Base-by-base conservation (phyloP, 2,113 vertebrate species). In the Cyrtonyx montezumae region DNA sequence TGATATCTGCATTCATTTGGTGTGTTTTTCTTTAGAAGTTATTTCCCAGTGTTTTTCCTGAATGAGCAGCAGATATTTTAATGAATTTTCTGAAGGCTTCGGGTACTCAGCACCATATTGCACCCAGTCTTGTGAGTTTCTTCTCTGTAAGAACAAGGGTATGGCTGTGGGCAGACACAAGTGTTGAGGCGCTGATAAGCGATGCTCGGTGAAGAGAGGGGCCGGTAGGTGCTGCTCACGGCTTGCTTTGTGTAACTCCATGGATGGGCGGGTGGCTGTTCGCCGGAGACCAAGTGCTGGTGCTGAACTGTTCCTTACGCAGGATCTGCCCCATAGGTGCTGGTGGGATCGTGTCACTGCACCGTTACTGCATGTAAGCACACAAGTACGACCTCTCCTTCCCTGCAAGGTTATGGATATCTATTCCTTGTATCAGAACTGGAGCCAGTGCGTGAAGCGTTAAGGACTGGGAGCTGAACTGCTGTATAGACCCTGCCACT, bases 301-400 rank as follows among this genome's bases (percentile, higher is more conserved):
- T 20, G n/a, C 71, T 18, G n/a, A 53, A 8, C 40, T 28, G 1
- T 1, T 18, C 5, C 1, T 45, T 21, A 8, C 8, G 36, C 6
- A 14, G 2, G 9, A 4, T 8, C 26, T 1, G 7, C 7, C 9
- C 21, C 5, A 0, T 1, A 12, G 6, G 26, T 43, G 55, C 15
- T 32, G n/a, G 68, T 42, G 40, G 8, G 55, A 58, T 21, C 4
- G 20, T 17, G 49, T n/a, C 10, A 20, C n/a, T 6, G 37, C 22
- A 14, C 28, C 13, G 26, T 8, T 75, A 28, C 20, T 12, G 20
- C 18, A 40, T 6, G 74, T 61, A 65, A 68, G 49, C 36, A 70
- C 42, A 32, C 18, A 22, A 6, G 11, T 2, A 42, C 30, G 8
- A 1, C 56, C 10, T 11, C 11, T 59, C 26, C 34, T 68, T 4